Conservation (phyloP, 2,113 vertebrate genomes). For the Holacanthus passer region DNA sequence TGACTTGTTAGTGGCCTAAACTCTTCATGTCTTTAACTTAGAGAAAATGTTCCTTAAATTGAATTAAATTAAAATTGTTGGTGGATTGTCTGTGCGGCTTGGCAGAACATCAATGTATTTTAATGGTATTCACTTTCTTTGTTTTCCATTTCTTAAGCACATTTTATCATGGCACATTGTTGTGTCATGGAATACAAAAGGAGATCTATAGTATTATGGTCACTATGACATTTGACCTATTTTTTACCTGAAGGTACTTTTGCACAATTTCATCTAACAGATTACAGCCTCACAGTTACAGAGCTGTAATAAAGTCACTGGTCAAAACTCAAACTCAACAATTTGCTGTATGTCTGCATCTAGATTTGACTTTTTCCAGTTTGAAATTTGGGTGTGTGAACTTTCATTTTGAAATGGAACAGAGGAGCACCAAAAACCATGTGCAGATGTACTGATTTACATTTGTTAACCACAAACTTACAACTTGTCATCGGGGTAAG, state of each 20-base stretch:
- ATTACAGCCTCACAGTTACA: background rate
- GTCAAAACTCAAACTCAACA: background rate
- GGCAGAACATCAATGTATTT: background rate
- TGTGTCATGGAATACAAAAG: background rate
- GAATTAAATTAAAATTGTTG: background rate
- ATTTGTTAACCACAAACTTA: background rate
- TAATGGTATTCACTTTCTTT: background rate
- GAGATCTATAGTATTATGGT: no score
- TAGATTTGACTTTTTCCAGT: background rate
- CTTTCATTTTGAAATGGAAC: background rate
- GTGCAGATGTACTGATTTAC: background rate
- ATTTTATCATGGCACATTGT: background rate
- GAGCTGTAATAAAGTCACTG: background rate
- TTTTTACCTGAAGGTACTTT: no score
- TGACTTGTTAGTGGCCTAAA: constrained; percentile 35
- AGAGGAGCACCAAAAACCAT: no score
- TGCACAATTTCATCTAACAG: background rate
- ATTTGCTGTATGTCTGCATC: background rate
- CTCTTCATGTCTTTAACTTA: constrained; percentile 19
- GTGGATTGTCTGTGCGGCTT: constrained; percentile 3
- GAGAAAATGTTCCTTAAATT: background rate
- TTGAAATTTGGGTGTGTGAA: background rate
- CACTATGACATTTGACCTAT: background rate
- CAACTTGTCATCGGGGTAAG: background rate
- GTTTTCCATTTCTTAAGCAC: background rate